These are phyloP conservation scores for Aulostomus chinensis DNA, from an alignment of 2,797 vertebrate genomes.

Conservation along the genomic window DNA sequence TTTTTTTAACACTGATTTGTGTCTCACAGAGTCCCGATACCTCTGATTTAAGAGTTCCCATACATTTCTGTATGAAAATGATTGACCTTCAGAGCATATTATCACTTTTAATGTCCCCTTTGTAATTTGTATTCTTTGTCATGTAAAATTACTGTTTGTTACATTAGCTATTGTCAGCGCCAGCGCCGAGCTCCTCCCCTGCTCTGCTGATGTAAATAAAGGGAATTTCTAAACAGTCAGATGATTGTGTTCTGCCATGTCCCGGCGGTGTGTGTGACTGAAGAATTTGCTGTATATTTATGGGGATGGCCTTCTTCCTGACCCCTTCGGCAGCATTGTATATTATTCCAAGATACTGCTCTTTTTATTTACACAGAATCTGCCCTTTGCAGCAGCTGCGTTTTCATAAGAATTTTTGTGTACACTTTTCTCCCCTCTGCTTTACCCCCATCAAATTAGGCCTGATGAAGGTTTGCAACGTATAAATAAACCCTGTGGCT, in stretches of 20 bases:
- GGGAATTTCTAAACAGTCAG: constrained; percentile 30
- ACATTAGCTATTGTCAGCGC: constrained; percentile 25
- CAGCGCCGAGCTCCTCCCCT: constrained; percentile 11
- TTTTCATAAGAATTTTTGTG: constrained; percentile 78
- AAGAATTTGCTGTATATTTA: constrained; percentile 77
- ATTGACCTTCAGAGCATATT: background rate
- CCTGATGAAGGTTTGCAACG: constrained; percentile 83
- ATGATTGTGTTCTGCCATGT: constrained; percentile 45
- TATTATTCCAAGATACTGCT: constrained; percentile 83
- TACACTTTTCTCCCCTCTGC: constrained; percentile 51
- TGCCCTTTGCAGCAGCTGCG: constrained; percentile 78
- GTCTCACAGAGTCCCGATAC: constrained; percentile 16
- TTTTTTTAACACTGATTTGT: constrained; percentile 20
- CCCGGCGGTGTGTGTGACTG: constrained; percentile 43
- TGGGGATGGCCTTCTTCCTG: constrained; percentile 67
- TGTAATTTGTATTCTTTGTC: constrained; percentile 17
- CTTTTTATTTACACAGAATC: constrained; percentile 80
- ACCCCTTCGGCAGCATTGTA: constrained; percentile 73
- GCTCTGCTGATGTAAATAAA: constrained; percentile 33
- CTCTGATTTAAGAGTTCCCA: constrained; percentile 2
- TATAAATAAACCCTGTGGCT: constrained; percentile 84
- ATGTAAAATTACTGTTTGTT: too few species aligned
- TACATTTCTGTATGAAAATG: background rate
- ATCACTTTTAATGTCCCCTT: constrained; percentile 8
- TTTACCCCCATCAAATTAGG: constrained; percentile 81